Base-by-base conservation (phyloP, 2,888 invertebrate genomes). In the Cacoxenus indagator region DNA sequence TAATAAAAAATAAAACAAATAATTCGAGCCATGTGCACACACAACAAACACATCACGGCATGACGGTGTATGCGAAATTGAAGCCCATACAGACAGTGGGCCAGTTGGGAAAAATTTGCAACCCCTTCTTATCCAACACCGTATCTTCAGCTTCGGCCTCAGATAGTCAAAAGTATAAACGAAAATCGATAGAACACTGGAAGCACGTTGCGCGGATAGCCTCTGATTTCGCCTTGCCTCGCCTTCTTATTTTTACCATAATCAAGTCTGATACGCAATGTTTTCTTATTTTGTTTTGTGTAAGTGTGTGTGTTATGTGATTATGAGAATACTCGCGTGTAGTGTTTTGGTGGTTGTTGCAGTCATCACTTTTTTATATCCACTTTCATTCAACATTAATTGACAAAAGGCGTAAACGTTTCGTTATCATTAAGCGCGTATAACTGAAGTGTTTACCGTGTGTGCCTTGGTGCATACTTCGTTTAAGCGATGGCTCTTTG, bases 381-480 rank as follows among this genome's bases (percentile, higher is more conserved):
- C 65, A 59, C 31, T 59, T 17, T 61, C 37, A 29, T 77, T 76
- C 81, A 69, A 70, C 76, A 75, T 73, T 83, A 83, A 84, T 82
- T 83, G 75, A 78, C 70, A 75, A 80, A 75, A 81, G 74, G 71
- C 73, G 64, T 64, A 71, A 70, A 67, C 51, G 31, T 57, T 70
- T 64, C 51, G 59, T 66, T 26, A 59, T 57, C 69, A 64, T 64
- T 11, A 31, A 1, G 27, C 55, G 48, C 48, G 17, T 17, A 17
- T 14, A 46, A 55, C 31, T 19, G 29, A 65, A 24, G 64, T 64
- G 11, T 5, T 46, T 54, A n/a, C 31, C 29, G 19, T 57, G 37
- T 9, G 22, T 55, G 8, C 37, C 14, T 46, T 64, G 29, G 55
- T 71, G 43, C 66, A 69, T 61, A 43, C 59, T 65, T 59, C 37